These are phyloP conservation scores for Palythoa grandiflora DNA, from an alignment of 92 coral and sea anemone species.

Conservation along the genomic window DNA sequence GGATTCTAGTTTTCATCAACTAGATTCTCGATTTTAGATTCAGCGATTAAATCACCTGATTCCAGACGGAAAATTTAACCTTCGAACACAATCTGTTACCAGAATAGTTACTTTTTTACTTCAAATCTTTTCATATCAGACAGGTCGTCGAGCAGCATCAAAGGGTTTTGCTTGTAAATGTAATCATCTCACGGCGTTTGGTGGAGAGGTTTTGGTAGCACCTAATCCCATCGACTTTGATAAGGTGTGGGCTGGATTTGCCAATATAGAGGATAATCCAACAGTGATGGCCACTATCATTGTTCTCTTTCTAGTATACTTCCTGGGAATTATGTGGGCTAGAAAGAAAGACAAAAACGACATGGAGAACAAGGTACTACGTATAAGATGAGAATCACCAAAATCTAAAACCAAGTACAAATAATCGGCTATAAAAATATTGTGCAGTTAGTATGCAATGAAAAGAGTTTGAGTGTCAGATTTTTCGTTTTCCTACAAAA, in stretches of 20 bases:
- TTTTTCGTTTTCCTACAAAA: too few relatives aligned
- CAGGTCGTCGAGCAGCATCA: conserved; percentile 39
- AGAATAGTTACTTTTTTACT: background rate
- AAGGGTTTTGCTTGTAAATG: conserved; percentile 38
- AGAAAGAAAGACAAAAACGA: conserved; percentile 16
- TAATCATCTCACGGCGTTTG: conserved; percentile 38
- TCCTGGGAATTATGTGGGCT: conserved; percentile 37
- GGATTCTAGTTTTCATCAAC: too few relatives aligned
- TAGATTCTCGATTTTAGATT: too few relatives aligned
- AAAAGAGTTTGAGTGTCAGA: too few relatives aligned
- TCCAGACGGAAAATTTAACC: background rate
- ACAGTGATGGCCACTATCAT: conserved; percentile 34
- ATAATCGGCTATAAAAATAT: too few relatives aligned
- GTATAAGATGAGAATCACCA: background rate
- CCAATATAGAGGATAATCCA: conserved; percentile 25
- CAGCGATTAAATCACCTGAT: background rate
- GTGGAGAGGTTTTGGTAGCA: conserved; percentile 33
- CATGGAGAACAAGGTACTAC: conserved; percentile 24
- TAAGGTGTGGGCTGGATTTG: conserved; percentile 48
- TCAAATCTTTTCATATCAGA: background rate
- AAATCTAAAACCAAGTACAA: background rate
- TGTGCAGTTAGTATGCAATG: too few relatives aligned
- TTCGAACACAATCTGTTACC: background rate
- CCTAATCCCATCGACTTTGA: conserved; percentile 44
- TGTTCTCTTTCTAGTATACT: conserved; percentile 32